A percentile compares a stretch with the other conserved stretches of the same genome.
Conservation (phyloP, 2,797 vertebrate species). For the Anabacerthia variegaticeps region DNA sequence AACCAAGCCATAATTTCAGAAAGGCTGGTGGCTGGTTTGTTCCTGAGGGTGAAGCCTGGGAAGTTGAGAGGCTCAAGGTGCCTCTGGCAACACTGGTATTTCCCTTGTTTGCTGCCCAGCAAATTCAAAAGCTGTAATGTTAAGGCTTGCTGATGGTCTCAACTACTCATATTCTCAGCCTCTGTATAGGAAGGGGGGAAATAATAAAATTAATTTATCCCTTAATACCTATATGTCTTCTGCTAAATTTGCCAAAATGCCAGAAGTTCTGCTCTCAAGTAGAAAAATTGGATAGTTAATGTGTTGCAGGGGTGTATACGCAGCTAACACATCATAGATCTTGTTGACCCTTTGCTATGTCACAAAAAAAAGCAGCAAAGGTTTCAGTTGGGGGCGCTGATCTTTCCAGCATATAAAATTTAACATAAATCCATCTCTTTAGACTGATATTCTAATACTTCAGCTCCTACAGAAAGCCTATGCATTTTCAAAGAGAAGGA, state of each 20-base stretch:
- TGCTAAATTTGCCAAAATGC: background rate
- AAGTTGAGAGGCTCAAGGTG: background rate
- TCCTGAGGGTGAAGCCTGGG: background rate
- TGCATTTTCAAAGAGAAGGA: background rate
- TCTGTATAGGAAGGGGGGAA: background rate
- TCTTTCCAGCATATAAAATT: background rate
- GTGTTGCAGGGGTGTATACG: background rate
- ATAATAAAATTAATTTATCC: background rate
- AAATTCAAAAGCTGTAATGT: background rate
- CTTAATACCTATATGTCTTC: background rate
- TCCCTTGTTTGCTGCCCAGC: background rate
- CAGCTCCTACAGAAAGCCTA: background rate
- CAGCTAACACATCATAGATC: background rate
- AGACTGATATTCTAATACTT: background rate
- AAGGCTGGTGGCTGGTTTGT: background rate
- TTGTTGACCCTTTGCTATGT: background rate
- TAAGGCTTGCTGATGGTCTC: background rate
- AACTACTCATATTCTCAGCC: background rate
- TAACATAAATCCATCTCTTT: slow-evolving; percentile 14
- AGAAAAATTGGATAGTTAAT: background rate
- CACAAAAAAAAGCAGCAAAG: background rate
- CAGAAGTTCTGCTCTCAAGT: background rate
- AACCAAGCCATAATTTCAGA: background rate
- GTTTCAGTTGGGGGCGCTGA: background rate
- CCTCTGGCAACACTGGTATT: background rate